Evolutionary conservation across 2,888 invertebrate species (phyloP).

Genomic region (Parasteatoda lunata): DNA sequence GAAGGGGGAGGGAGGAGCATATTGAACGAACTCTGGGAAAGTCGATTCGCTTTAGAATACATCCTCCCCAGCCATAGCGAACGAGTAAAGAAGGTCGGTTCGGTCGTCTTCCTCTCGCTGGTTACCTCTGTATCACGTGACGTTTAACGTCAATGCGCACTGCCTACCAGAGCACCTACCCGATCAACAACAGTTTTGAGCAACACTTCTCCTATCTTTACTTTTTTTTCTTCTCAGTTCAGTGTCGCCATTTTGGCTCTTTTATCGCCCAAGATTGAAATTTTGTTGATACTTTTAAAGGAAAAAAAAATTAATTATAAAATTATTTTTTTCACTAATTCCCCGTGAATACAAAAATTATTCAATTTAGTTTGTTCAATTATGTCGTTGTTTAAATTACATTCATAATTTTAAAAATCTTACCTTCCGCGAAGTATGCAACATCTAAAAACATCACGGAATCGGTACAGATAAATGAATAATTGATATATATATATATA

Average conservation of each 20-base stretch:
- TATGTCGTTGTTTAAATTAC: no score
- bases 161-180: slow-evolving; percentile 14
- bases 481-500: no score
- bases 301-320: no score
- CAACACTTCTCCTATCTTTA: neutral
- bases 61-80: neutral
- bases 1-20: neutral
- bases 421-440: no score
- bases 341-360: no score
- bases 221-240: neutral
- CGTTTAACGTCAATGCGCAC: slow-evolving; percentile 60
- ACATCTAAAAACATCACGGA: no score
- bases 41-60: slow-evolving; percentile 3
- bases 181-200: slow-evolving; percentile 1
- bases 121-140: slow-evolving; percentile 36
- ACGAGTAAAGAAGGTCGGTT: slow-evolving; percentile 2
- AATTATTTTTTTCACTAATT: no score
- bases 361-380: no score
- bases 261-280: neutral
- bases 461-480: no score
- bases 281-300: no score
- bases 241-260: neutral
- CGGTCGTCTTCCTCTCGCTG: slow-evolving; percentile 5
- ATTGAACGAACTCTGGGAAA: slow-evolving; percentile 1
- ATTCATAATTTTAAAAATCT: no score